A percentile compares a stretch with the other conserved stretches of the same genome.
phyloP scores from a whole-genome alignment of 2,888 invertebrate species.

The Papilio elwesi region DNA sequence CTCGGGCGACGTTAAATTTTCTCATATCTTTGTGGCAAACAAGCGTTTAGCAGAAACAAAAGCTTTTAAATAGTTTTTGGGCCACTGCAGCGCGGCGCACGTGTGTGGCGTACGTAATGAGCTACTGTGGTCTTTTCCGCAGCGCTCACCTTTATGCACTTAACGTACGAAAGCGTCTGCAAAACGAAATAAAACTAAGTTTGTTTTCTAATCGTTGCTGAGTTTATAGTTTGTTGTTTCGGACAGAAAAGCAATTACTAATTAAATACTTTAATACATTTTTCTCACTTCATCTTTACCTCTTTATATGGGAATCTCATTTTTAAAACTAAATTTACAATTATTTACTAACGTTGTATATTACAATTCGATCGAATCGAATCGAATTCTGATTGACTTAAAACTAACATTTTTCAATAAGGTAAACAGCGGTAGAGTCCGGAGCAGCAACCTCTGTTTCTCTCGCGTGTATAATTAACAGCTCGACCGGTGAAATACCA shows the following conservation, averaged over 20 bases:
- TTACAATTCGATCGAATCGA: too few relatives aligned
- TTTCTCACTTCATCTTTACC: neutral
- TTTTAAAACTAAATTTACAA: too few relatives aligned
- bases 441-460: too few relatives aligned
- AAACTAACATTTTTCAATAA: too few relatives aligned
- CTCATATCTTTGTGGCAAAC: slow-evolving; percentile 25
- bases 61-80: slow-evolving; percentile 40
- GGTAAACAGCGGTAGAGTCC: too few relatives aligned
- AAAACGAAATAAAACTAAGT: slow-evolving; percentile 19
- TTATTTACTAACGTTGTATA: too few relatives aligned
- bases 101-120: slow-evolving; percentile 38
- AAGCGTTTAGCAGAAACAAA: slow-evolving; percentile 29
- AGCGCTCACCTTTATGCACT: slow-evolving; percentile 35
- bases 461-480: too few relatives aligned
- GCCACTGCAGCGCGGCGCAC: slow-evolving; percentile 37
- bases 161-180: slow-evolving; percentile 27
- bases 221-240: neutral
- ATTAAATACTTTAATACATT: too few relatives aligned
- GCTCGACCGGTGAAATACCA: too few relatives aligned
- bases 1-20: neutral
- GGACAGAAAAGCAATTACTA: too few relatives aligned
- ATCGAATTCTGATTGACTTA: too few relatives aligned
- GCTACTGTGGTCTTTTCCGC: slow-evolving; percentile 40
- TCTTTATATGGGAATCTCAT: neutral
- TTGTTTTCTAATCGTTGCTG: slow-evolving; percentile 20